Conservation (phyloP, 2,888 invertebrate genomes). For the Tachina lurida region DNA sequence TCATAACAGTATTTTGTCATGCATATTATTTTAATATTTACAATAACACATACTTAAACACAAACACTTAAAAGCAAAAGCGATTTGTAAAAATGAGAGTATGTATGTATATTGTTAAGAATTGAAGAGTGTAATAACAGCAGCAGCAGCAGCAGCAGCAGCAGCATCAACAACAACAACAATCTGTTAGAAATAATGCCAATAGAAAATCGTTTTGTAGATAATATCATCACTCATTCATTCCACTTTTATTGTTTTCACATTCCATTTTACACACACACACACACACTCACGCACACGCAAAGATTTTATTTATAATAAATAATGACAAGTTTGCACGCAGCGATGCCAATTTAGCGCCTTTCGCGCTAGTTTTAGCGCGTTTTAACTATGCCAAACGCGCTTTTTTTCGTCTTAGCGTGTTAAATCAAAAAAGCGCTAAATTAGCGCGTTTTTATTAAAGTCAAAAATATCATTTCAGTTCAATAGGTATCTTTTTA, state of each 20-base stretch:
- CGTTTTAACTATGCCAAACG: too few species aligned
- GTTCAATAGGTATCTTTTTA: too few species aligned
- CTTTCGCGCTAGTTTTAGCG: too few species aligned
- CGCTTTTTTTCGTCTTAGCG: too few species aligned
- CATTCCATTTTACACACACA: constrained; percentile 4
- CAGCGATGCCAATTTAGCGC: too few species aligned
- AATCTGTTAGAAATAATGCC: constrained; percentile 20
- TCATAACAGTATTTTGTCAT: constrained; percentile 42
- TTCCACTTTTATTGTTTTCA: constrained; percentile 36
- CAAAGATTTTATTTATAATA: constrained; percentile 42
- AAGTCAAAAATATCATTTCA: too few species aligned
- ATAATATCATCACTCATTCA: constrained; percentile 53
- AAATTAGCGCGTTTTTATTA: too few species aligned
- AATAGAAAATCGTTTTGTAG: constrained; percentile 66
- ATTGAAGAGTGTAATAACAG: constrained; percentile 13
- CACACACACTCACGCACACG: neutral
- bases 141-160: constrained; percentile 15
- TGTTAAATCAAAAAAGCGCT: too few species aligned
- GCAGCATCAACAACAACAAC: neutral
- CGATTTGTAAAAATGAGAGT: neutral
- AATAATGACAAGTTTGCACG: constrained; percentile 39
- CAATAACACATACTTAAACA: constrained; percentile 47
- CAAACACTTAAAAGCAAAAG: constrained; percentile 6
- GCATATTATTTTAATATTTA: constrained; percentile 64
- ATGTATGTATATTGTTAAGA: neutral